These are phyloP conservation scores for Maccullochella peelii DNA, from an alignment of 2,113 vertebrate species.

Conservation along the genomic window DNA sequence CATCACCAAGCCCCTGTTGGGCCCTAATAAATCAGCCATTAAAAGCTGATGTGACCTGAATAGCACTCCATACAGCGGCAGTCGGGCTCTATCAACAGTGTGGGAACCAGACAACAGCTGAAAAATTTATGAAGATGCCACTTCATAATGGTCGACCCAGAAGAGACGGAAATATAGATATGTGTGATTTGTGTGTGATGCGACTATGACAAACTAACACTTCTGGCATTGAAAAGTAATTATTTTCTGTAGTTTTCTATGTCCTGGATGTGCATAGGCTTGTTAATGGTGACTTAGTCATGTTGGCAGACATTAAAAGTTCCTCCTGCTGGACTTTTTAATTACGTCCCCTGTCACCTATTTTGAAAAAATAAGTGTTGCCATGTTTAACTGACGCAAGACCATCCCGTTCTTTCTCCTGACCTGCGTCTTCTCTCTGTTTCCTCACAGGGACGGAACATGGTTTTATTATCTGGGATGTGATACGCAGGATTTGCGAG, in stretches of 20 bases:
- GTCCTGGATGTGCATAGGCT: conserved; percentile 3
- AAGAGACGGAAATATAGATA: conserved; percentile 42
- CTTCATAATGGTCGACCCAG: conserved; percentile 61
- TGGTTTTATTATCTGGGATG: conserved; percentile 69
- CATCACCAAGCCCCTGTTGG: conserved; percentile 71
- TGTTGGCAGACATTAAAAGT: conserved; percentile 36
- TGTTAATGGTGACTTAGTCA: conserved; percentile 4
- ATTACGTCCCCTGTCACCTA: conserved; percentile 22
- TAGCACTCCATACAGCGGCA: conserved; percentile 73
- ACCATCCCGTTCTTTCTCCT: conserved; percentile 14
- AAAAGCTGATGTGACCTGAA: conserved; percentile 84
- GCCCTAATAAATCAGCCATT: conserved; percentile 82
- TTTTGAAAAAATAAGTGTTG: conserved; percentile 22
- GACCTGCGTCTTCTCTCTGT: conserved; percentile 44
- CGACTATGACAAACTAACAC: conserved; percentile 22
- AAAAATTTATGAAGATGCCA: conserved; percentile 80
- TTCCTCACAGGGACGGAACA: conserved; percentile 58
- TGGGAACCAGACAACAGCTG: conserved; percentile 71
- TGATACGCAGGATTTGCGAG: conserved; percentile 70
- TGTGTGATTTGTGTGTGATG: conserved; percentile 10
- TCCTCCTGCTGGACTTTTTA: conserved; percentile 31
- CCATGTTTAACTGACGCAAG: not conserved
- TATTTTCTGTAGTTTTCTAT: conserved; percentile 6
- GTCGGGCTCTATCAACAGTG: conserved; percentile 48
- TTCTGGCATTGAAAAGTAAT: conserved; percentile 26